phyloP scores from a whole-genome alignment of 2,797 vertebrate genomes.

The Australoheros facetus region DNA sequence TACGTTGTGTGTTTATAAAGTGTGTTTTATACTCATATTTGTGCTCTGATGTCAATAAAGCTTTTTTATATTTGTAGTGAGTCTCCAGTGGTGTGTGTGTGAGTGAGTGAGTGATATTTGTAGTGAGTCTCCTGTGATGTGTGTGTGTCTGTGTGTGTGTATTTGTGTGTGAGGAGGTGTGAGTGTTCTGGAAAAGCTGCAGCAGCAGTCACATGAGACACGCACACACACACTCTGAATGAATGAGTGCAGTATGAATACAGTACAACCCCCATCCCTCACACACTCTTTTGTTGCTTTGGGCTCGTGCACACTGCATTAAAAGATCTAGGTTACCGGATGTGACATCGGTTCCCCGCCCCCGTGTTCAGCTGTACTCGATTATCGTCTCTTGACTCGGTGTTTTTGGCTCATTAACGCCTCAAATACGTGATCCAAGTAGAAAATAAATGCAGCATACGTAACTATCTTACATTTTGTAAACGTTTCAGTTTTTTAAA shows the following conservation, averaged over 20 bases:
- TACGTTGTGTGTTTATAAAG: not conserved
- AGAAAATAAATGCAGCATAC: accelerated
- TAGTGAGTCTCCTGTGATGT: not conserved
- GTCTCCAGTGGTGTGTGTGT: not conserved
- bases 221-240: not conserved
- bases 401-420: accelerated
- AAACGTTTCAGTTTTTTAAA: not conserved
- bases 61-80: not conserved
- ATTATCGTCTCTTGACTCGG: not conserved
- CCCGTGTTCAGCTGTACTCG: constrained; percentile 6
- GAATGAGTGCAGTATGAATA: constrained; percentile 46
- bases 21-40: not conserved
- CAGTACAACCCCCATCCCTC: constrained; percentile 19
- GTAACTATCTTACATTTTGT: not conserved
- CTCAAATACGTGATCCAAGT: accelerated
- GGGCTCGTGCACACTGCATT: constrained; percentile 30
- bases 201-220: constrained; percentile 45
- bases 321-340: constrained; percentile 72
- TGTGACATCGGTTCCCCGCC: constrained; percentile 50
- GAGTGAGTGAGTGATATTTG: not conserved
- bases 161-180: not conserved
- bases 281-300: constrained; percentile 46
- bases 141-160: not conserved
- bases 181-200: constrained; percentile 40
- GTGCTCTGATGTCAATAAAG: constrained; percentile 29